Conservation (phyloP, 2,888 invertebrate genomes). For the Hemithea aestivaria region DNA sequence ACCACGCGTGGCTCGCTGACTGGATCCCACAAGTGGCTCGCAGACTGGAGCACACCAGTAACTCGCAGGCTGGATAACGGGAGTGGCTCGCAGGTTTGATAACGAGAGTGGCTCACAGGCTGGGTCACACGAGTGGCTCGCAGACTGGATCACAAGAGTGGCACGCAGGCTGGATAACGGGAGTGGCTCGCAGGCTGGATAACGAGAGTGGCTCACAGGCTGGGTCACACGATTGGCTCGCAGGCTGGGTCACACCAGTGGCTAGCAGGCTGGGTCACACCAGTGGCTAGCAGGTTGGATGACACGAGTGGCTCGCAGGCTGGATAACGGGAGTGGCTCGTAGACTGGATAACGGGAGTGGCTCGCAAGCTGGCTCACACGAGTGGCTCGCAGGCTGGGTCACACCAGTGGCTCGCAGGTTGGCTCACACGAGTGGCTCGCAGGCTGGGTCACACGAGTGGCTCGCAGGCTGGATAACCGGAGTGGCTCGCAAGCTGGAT, state of each 20-base stretch:
- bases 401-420: no score
- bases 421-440: background rate
- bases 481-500: background rate
- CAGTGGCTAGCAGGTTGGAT: background rate
- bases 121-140: no score
- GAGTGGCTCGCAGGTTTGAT: background rate
- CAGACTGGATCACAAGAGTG: background rate
- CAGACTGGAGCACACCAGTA: no score
- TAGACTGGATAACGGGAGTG: no score
- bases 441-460: background rate
- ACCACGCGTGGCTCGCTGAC: no score
- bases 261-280: background rate
- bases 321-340: background rate
- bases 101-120: no score
- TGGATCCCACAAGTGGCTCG: no score
- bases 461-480: no score
- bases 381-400: no score
- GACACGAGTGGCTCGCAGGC: background rate
- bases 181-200: slow-evolving; percentile 1
- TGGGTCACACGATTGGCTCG: no score
- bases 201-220: background rate
- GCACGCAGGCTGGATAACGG: background rate
- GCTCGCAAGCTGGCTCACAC: slow-evolving; percentile 7
- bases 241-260: background rate
- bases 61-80: no score